Conservation (phyloP, 2,888 invertebrate species). For the Bombylius major region DNA sequence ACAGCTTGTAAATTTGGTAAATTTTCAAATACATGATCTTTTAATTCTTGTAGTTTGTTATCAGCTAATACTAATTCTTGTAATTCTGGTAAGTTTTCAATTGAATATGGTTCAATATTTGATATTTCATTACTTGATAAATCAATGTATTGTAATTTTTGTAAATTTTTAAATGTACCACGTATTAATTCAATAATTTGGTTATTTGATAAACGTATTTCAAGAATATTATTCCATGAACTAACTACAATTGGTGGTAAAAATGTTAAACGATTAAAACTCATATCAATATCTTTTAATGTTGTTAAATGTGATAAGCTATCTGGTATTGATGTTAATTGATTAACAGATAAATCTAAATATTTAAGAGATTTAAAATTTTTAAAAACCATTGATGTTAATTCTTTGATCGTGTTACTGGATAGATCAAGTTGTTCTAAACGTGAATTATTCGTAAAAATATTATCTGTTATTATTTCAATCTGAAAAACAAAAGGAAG, state of each 20-base stretch:
- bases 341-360: conserved; percentile 67
- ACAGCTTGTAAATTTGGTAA: conserved; percentile 49
- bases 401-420: conserved; percentile 56
- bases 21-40: conserved; percentile 62
- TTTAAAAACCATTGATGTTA: conserved; percentile 50
- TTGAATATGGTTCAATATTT: conserved; percentile 57
- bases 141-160: conserved; percentile 58
- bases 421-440: conserved; percentile 60
- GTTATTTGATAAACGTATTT: conserved; percentile 63
- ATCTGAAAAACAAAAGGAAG: conserved; percentile 31
- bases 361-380: conserved; percentile 54
- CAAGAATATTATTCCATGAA: conserved; percentile 53
- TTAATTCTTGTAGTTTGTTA: conserved; percentile 61
- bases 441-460: conserved; percentile 51
- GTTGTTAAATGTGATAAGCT: conserved; percentile 55
- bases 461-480: conserved; percentile 52
- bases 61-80: conserved; percentile 55
- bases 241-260: conserved; percentile 57
- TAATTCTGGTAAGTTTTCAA: conserved; percentile 55
- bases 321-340: conserved; percentile 55
- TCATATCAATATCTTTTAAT: conserved; percentile 61
- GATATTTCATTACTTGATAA: conserved; percentile 71
- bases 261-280: conserved; percentile 59
- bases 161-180: conserved; percentile 58
- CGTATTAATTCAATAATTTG: conserved; percentile 55